Conservation (phyloP, 2,797 vertebrate genomes). For the Channallabes apus region DNA sequence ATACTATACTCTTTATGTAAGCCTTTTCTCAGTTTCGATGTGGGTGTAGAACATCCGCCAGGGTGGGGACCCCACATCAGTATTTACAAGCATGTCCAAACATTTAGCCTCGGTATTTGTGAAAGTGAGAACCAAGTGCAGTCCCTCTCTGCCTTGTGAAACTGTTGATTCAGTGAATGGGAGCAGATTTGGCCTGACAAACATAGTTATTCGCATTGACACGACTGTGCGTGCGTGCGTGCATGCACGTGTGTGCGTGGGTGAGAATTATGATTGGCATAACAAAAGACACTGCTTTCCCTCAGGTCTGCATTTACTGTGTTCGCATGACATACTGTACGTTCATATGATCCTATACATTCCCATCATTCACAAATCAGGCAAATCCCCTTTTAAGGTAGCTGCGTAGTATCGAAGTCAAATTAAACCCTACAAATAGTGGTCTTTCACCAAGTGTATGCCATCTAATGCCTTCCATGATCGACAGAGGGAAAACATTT, state of each 20-base stretch:
- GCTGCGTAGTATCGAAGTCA: neutral
- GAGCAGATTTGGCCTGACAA: conserved; percentile 57
- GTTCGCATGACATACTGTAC: neutral
- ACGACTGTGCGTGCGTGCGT: conserved; percentile 59
- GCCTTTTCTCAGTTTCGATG: conserved; percentile 23
- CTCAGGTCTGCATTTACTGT: neutral
- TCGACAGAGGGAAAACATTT: conserved; percentile 65
- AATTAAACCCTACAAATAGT: neutral
- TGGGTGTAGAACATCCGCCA: conserved; percentile 47
- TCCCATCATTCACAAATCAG: neutral
- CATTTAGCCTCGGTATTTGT: conserved; percentile 39
- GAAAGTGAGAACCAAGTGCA: conserved; percentile 31
- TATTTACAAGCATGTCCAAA: conserved; percentile 50
- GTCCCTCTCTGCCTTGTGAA: conserved; percentile 24
- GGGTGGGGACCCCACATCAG: conserved; percentile 42
- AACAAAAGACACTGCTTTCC: neutral
- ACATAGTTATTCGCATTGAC: conserved; percentile 58
- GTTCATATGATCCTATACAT: neutral
- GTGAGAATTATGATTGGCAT: conserved; percentile 13
- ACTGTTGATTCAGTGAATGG: conserved; percentile 44
- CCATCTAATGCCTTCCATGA: conserved; percentile 60
- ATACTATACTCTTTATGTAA: conserved; percentile 10
- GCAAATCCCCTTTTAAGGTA: neutral
- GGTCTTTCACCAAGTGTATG: conserved; percentile 42
- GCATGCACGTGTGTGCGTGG: conserved; percentile 5